phyloP scores from a whole-genome alignment of 1,140 invertebrate species.

The Conus ventricosus region DNA sequence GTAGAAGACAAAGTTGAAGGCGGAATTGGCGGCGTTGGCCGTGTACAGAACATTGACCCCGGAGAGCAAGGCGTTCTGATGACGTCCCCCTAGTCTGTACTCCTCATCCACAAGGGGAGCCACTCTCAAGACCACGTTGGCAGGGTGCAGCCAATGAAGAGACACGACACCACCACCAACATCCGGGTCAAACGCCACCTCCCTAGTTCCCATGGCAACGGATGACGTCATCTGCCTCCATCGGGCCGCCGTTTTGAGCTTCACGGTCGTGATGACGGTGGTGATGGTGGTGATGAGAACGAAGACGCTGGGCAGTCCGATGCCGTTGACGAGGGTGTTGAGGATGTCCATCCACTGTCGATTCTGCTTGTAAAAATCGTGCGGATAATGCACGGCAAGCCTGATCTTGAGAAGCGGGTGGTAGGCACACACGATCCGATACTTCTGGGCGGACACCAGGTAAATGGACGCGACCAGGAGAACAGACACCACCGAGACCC shows the following conservation, averaged over 20 bases:
- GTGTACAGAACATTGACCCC: neutral
- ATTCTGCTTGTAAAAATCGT: neutral
- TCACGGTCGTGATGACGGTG: conserved; percentile 17
- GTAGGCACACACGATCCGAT: neutral
- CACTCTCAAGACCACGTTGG: neutral
- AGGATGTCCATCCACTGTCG: neutral
- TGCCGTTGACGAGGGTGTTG: neutral
- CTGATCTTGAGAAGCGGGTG: neutral
- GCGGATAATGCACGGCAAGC: neutral
- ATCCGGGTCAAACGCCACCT: neutral
- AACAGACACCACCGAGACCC: neutral
- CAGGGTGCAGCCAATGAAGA: conserved; percentile 11
- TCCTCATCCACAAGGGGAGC: neutral
- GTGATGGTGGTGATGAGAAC: neutral
- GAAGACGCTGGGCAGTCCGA: neutral
- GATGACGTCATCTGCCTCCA: conserved; percentile 6
- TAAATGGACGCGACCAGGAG: neutral
- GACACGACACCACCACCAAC: neutral
- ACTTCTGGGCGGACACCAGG: conserved; percentile 54
- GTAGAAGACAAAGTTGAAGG: conserved; percentile 31
- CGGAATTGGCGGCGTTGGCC: neutral
- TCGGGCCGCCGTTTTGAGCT: neutral
- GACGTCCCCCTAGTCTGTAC: neutral
- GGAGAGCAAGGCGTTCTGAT: neutral
- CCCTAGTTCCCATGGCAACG: neutral